Conservation (phyloP, 1,140 invertebrate genomes). For the Diabrotica virgifera region DNA sequence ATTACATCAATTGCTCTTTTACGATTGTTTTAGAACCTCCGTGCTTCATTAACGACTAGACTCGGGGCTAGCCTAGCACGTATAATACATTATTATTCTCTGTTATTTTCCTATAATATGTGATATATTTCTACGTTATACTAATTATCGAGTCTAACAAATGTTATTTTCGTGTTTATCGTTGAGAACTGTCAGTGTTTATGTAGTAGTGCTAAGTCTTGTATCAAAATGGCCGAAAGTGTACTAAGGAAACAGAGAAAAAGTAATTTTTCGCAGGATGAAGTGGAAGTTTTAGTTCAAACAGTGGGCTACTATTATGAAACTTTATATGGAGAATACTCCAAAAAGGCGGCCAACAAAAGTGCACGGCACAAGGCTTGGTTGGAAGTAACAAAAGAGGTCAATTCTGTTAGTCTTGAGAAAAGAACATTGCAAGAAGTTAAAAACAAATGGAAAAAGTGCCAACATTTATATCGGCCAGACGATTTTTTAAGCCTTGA, state of each 20-base stretch:
- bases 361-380: conserved; percentile 30
- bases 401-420: conserved; percentile 35
- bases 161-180: not conserved
- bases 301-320: conserved; percentile 31
- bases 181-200: not conserved
- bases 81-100: no score
- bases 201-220: conserved; percentile 13
- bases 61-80: not conserved
- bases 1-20: conserved; percentile 6
- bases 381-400: conserved; percentile 31
- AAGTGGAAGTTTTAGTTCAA: conserved; percentile 31
- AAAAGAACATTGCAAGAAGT: conserved; percentile 36
- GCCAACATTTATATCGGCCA: conserved; percentile 22
- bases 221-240: conserved; percentile 32
- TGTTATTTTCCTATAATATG: no score
- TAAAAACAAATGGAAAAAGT: conserved; percentile 41
- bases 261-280: conserved; percentile 36
- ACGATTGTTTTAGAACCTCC: conserved; percentile 17
- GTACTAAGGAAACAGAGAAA: conserved; percentile 31
- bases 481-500: conserved; percentile 3
- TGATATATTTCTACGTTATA: no score
- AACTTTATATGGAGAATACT: conserved; percentile 29
- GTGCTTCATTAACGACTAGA: conserved; percentile 3
- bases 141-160: not conserved
- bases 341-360: conserved; percentile 30